Base-by-base conservation (phyloP, 2,888 invertebrate species). In the Bhutanitis thaidina region DNA sequence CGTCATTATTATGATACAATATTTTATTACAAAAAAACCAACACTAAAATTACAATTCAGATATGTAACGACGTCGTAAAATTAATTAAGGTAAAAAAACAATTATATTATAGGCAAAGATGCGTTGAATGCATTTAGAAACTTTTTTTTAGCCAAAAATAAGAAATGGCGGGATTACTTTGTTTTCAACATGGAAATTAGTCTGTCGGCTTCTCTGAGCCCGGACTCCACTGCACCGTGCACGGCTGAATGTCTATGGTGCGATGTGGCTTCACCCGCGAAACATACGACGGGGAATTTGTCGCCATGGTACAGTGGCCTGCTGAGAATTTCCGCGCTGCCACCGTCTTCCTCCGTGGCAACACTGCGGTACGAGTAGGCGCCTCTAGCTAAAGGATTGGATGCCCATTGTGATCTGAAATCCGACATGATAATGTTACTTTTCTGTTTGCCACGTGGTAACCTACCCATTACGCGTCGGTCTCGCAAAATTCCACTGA, bases 151-250 rank as follows among this genome's bases (percentile, higher is more conserved):
- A 20, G 5, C 2, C 20, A 20, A 20, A 3, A 3, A 3, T 20
- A 20, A 20, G 20, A n/a, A n/a, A n/a, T n/a, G n/a, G 20, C 5
- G 15, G 27, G 12, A 14, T 37, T 15, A 44, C 13, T 44, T 35
- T 16, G 63, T 60, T 52, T 75, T 69, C 30, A 84, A 77, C 37
- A 61, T 69, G 3, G 68, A 63, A 27, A 88, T 80, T 16, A 93
- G 68, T 58, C 94, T 83, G 12, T 93, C 84, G 1, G 95, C 95
- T 69, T 95, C 95, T 30, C 95, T 90, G 69, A 91, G 91, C 0
- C 95, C 95, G n/a, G 92, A 90, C 66, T 94, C 94, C 0, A 94
- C 75, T 0, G 95, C 95, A 0, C 95, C 95, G 64, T 95, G 94
- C 0, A 93, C 94, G 0, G 93, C 92, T 0, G 91, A 91, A 67